A percentile compares a stretch with the other conserved stretches of the same genome.
phyloP scores from a whole-genome alignment of 2,797 vertebrate species.

The Eulemur albifrons region DNA sequence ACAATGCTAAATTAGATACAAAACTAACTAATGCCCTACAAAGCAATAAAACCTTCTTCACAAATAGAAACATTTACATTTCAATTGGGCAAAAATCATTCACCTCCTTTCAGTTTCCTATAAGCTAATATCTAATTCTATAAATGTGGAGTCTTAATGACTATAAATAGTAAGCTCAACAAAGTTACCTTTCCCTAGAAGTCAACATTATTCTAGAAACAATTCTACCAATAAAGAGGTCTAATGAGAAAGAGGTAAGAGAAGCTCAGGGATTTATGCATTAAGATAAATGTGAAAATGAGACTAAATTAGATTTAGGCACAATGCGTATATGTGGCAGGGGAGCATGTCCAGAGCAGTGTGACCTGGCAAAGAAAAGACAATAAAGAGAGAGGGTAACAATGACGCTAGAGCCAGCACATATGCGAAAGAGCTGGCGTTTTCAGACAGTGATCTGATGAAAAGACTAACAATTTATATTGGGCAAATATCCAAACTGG shows the following conservation, averaged over 20 bases:
- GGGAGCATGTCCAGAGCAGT: background rate
- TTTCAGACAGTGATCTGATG: background rate
- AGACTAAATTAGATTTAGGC: background rate
- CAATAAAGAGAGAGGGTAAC: background rate
- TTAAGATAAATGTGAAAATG: background rate
- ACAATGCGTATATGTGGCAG: background rate
- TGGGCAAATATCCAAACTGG: background rate
- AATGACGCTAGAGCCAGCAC: background rate
- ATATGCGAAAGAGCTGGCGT: background rate
- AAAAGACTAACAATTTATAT: background rate
- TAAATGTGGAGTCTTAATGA: background rate
- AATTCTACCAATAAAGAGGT: background rate
- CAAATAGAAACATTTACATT: background rate
- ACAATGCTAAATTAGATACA: background rate
- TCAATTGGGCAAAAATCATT: background rate
- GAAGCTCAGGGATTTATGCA: background rate
- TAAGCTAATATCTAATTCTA: background rate
- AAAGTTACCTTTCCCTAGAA: background rate
- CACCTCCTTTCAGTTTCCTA: background rate
- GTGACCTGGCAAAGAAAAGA: background rate
- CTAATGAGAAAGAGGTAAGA: background rate
- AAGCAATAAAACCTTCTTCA: background rate
- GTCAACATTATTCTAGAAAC: background rate
- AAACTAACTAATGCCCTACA: background rate
- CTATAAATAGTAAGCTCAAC: background rate